Evolutionary conservation across 2,888 invertebrate species (phyloP), one percentile per base, ranked within the genome.

Genomic region (Cephus pygmeus): DNA sequence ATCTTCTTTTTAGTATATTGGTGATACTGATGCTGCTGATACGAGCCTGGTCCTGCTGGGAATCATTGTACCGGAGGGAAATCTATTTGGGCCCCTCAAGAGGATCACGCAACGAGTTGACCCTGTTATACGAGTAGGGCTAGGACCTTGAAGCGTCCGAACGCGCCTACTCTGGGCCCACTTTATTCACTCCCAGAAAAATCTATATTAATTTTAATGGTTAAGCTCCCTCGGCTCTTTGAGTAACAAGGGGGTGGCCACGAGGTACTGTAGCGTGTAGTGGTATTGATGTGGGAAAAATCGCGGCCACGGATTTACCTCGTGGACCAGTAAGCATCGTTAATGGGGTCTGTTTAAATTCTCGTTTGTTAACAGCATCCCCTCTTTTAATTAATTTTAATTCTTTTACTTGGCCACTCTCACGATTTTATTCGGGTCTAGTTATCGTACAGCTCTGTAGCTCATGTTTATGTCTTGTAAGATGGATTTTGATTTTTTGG

Each of bases 211-310:
- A 71, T 71, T 71, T 71, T 71, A 15, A 71, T 71, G 33, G 71
- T 71, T 71, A 31, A 71, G 34, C 71, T 71, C 71, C 56, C 56
- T 56, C 56, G 56, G 23, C 23, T 23, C 56, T 56, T 56, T 56
- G 56, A 56, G 56, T 56, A 56, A 56, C 23, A 23, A 23, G 23
- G 56, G 40, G 56, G 23, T 56, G 56, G 9, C 4, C 40, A 40
- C 15, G 40, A 40, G 40, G 40, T 56, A 23, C 23, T 9, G 56
- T 56, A 56, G 56, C 23, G 56, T 23, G 9, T 56, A 23, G 31
- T 34, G 71, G 71, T 71, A 71, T 71, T 71, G 71, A 71, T 71
- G 71, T 71, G 71, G 71, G 71, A 71, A 71, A 56, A 71, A 71
- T 71, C 71, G 71, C 31, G 33, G 71, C 12, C 71, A 71, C 71